Percentiles rank a stretch among this genome's conserved stretches.
Conservation (phyloP, 2,797 vertebrate genomes). For the Yasuhikotakia modesta region DNA sequence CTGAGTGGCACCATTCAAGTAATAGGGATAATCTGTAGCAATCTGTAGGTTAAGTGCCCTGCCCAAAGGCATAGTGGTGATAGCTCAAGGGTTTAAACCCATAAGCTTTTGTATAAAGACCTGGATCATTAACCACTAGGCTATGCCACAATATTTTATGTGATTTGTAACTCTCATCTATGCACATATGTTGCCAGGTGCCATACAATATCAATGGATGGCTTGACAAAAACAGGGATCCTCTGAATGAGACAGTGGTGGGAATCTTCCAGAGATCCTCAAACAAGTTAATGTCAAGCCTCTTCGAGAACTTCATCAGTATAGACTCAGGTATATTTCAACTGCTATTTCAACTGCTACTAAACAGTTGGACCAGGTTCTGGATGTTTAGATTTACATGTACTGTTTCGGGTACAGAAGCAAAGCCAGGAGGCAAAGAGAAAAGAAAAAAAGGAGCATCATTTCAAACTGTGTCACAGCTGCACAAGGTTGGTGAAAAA, state of each 20-base stretch:
- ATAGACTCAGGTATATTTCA: slow-evolving; percentile 76
- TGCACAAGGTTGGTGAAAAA: slow-evolving; percentile 85
- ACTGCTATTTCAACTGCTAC: not conserved
- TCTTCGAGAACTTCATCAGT: slow-evolving; percentile 87
- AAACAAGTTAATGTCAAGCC: slow-evolving; percentile 85
- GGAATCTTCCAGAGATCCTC: slow-evolving; percentile 88
- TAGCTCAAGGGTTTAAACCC: slow-evolving; percentile 8
- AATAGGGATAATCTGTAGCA: slow-evolving; percentile 25
- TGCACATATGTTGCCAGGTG: slow-evolving; percentile 73
- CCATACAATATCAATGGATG: slow-evolving; percentile 91
- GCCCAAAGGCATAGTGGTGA: not conserved
- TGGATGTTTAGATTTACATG: not conserved
- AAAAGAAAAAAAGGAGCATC: slow-evolving; percentile 91
- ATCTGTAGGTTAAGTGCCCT: slow-evolving; percentile 7
- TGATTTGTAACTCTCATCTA: not conserved
- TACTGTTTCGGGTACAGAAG: slow-evolving; percentile 68
- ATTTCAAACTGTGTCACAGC: slow-evolving; percentile 92
- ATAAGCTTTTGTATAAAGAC: not conserved
- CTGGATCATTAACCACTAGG: not conserved
- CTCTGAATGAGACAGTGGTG: slow-evolving; percentile 91
- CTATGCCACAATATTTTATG: not conserved
- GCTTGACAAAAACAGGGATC: slow-evolving; percentile 95
- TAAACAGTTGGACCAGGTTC: not conserved
- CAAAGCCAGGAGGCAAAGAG: slow-evolving; percentile 83
- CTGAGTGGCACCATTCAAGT: slow-evolving; percentile 23